Percentiles rank a stretch among this genome's conserved stretches.
Conservation (phyloP, 2,888 invertebrate species). For the Ichneumon xanthorius region DNA sequence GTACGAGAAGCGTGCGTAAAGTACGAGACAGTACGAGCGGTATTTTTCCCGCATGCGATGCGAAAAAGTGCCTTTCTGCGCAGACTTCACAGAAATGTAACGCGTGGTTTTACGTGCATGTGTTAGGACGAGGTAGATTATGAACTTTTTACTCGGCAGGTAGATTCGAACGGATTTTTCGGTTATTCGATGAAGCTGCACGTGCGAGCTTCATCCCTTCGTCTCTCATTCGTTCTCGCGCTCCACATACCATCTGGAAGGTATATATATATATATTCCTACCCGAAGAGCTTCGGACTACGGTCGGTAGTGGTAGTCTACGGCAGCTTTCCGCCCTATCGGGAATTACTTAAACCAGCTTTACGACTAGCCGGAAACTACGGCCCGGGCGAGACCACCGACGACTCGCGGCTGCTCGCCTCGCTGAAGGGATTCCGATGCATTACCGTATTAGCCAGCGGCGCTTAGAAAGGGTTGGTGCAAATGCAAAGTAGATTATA, state of each 20-base stretch:
- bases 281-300: neutral
- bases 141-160: neutral
- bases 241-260: conserved; percentile 36
- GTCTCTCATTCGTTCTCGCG: conserved; percentile 34
- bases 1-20: too few species aligned
- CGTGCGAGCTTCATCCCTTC: conserved; percentile 18
- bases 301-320: conserved; percentile 30
- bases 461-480: conserved; percentile 82
- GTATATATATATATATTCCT: neutral
- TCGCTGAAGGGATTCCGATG: conserved; percentile 80
- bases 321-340: conserved; percentile 79
- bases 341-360: conserved; percentile 84
- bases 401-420: conserved; percentile 38
- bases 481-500: conserved; percentile 83
- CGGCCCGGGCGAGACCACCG: conserved; percentile 50
- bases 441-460: conserved; percentile 83
- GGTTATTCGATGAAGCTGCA: neutral
- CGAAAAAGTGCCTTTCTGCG: too few species aligned
- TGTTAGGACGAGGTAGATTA: neutral
- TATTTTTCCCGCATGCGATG: too few species aligned
- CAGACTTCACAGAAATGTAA: too few species aligned
- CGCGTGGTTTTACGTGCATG: neutral
- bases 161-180: neutral
- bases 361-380: conserved; percentile 82
- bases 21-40: too few species aligned